A percentile compares a stretch with the other conserved stretches of the same genome.
phyloP scores from a whole-genome alignment of 2,797 vertebrate genomes.

The Lagocephalus sceleratus region DNA sequence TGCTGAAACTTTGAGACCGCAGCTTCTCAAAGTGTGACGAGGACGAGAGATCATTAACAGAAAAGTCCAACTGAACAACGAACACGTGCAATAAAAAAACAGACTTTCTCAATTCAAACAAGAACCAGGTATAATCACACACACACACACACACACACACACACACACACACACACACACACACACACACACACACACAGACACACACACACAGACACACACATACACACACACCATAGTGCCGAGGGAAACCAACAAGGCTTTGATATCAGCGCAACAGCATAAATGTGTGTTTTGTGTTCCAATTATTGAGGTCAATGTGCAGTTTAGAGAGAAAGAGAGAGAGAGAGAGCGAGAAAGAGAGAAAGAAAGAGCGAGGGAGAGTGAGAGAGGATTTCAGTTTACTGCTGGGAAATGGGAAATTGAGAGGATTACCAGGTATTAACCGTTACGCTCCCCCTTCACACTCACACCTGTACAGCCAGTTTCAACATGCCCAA shows the following conservation, averaged over 20 bases:
- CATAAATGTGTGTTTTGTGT: constrained; percentile 25
- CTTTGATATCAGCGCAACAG: constrained; percentile 38
- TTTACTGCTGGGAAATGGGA: not conserved
- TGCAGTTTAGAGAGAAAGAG: constrained; percentile 13
- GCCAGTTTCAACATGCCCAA: not conserved
- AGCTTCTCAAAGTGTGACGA: too few relatives aligned
- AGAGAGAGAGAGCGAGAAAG: too few relatives aligned
- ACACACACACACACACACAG: constrained; percentile 14
- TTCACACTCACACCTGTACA: not conserved
- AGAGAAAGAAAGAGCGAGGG: too few relatives aligned
- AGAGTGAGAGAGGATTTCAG: too few relatives aligned
- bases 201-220: not conserved
- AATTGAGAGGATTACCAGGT: not conserved
- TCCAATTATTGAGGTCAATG: constrained; percentile 34
- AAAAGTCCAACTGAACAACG: not conserved
- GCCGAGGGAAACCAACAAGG: constrained; percentile 9
- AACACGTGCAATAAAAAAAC: too few relatives aligned
- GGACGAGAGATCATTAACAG: not conserved
- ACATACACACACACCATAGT: not conserved
- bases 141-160: not conserved
- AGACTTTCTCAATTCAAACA: too few relatives aligned
- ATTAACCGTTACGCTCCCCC: not conserved
- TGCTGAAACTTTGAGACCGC: not conserved
- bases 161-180: constrained; percentile 1
- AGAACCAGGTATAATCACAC: not conserved